Conservation (phyloP, 2,797 vertebrate species). For the Loris lydekkerianus region DNA sequence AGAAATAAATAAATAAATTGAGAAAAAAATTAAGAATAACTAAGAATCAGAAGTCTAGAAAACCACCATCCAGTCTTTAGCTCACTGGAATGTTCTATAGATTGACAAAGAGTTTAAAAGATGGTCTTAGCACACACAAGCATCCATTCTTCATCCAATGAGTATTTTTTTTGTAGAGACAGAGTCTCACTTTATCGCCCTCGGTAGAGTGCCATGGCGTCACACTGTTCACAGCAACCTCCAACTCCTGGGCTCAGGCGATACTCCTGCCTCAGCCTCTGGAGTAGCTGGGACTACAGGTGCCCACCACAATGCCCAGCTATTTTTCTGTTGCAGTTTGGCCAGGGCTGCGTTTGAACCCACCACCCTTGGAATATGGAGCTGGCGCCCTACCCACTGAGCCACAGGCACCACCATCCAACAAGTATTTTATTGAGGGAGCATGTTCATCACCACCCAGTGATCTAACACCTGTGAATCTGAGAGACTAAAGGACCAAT, state of each 20-base stretch:
- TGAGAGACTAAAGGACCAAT: background rate
- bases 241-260: no score
- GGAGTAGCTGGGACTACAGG: no score
- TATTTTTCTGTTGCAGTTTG: no score
- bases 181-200: no score
- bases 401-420: background rate
- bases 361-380: no score
- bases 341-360: no score
- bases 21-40: background rate
- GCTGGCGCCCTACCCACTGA: no score
- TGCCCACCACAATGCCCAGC: no score
- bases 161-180: background rate
- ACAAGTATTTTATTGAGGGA: background rate
- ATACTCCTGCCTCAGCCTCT: no score
- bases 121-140: background rate
- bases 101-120: background rate
- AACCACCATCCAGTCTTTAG: background rate
- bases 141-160: background rate
- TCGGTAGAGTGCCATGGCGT: no score
- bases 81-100: background rate
- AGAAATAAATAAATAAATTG: no score
- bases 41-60: background rate
- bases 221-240: no score
- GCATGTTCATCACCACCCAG: background rate
- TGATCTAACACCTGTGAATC: background rate